Percentiles rank a stretch among this genome's conserved stretches.
These are phyloP conservation scores for Protobothrops flavoviridis DNA, from an alignment of 2,113 vertebrate species.

Conservation along the genomic window DNA sequence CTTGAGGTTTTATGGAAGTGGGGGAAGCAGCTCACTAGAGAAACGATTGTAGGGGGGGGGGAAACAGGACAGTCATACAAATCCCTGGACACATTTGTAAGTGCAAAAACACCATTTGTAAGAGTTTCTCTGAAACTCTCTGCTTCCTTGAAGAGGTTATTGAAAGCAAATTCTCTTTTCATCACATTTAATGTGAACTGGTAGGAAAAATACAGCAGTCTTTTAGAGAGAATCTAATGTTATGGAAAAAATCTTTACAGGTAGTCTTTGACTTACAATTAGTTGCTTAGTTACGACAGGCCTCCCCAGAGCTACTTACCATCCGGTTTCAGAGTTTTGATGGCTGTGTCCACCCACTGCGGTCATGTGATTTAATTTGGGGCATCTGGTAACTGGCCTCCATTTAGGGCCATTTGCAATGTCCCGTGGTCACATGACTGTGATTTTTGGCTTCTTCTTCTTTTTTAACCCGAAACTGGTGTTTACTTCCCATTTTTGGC, in stretches of 20 bases:
- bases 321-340: background rate
- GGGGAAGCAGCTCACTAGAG: background rate
- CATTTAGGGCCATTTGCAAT: background rate
- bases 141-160: background rate
- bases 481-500: background rate
- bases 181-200: background rate
- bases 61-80: background rate
- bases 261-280: background rate
- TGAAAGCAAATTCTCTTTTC: background rate
- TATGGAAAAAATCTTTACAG: background rate
- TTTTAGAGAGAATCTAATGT: background rate
- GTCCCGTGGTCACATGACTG: background rate
- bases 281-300: background rate
- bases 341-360: background rate
- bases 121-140: background rate
- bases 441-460: background rate
- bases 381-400: background rate
- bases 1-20: background rate
- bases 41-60: background rate
- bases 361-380: background rate
- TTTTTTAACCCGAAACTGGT: background rate
- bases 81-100: background rate
- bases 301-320: background rate
- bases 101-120: background rate
- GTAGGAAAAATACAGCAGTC: background rate